A percentile compares a stretch with the other conserved stretches of the same genome.
These are phyloP conservation scores for Sesamia nonagrioides DNA, from an alignment of 1,140 invertebrate species.

Conservation along the genomic window DNA sequence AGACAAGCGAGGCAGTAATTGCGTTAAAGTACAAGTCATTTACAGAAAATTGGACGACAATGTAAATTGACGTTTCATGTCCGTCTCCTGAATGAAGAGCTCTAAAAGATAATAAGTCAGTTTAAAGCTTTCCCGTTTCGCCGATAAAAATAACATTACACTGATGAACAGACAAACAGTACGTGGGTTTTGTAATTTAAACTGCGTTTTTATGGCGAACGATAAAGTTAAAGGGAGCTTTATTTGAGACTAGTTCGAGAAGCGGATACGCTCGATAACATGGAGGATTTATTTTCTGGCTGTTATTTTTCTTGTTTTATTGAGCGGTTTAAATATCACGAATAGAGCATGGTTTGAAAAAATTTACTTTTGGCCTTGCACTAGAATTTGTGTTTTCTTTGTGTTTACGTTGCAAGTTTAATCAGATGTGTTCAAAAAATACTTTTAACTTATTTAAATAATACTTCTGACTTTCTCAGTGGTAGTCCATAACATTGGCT, in stretches of 20 bases:
- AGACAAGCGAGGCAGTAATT: neutral
- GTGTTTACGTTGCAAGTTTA: too few species aligned
- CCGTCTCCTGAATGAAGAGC: neutral
- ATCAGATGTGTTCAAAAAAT: too few species aligned
- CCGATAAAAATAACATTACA: neutral
- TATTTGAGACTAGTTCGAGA: neutral
- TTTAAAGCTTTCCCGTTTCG: neutral
- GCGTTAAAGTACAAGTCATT: neutral
- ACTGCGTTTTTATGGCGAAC: constrained; percentile 36
- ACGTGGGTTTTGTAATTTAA: constrained; percentile 38
- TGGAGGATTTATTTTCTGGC: too few species aligned
- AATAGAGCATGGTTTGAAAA: too few species aligned
- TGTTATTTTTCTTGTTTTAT: too few species aligned
- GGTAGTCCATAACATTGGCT: too few species aligned
- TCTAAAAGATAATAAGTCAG: constrained; percentile 36
- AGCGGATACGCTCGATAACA: too few species aligned
- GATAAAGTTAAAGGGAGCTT: constrained; percentile 8
- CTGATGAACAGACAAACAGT: constrained; percentile 7
- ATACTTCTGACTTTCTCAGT: too few species aligned
- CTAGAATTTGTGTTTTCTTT: too few species aligned
- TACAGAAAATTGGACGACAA: neutral
- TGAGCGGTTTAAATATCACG: too few species aligned
- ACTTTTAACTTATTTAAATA: too few species aligned
- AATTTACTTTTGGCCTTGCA: too few species aligned
- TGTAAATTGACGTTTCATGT: neutral